Conservation (phyloP, 2,113 vertebrate genomes). For the Apodemus speciosus region DNA sequence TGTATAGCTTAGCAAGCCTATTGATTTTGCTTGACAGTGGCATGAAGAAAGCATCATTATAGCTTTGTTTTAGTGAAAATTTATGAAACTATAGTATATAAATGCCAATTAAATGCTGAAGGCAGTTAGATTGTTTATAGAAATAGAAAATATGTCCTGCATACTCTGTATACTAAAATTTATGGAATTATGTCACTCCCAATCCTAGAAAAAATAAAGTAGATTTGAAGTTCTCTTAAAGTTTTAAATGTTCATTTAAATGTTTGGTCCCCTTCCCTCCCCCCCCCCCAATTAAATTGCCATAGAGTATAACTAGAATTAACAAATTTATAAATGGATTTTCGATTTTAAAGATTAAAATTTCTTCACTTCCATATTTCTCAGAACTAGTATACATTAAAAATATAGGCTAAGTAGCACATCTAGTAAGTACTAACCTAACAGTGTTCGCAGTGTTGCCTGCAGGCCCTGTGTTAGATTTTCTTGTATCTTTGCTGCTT, state of each 20-base stretch:
- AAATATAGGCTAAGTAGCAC: not conserved
- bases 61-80: slow-evolving; percentile 48
- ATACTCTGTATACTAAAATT: slow-evolving; percentile 1
- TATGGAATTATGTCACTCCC: not conserved
- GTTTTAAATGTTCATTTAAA: not conserved
- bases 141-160: slow-evolving; percentile 55
- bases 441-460: not conserved
- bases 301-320: not conserved
- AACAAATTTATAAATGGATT: slow-evolving; percentile 44
- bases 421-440: not conserved
- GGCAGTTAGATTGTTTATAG: not conserved
- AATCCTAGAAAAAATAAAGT: slow-evolving; percentile 3
- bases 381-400: not conserved
- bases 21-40: not conserved
- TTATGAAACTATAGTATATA: slow-evolving; percentile 7
- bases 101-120: not conserved
- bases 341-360: slow-evolving; percentile 29
- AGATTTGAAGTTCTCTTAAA: slow-evolving; percentile 25
- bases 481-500: slow-evolving; percentile 16
- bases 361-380: slow-evolving; percentile 11
- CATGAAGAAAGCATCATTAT: not conserved
- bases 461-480: not conserved
- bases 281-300: not conserved
- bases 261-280: not conserved
- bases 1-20: not conserved